Evolutionary conservation across 2,888 invertebrate genomes (phyloP).

Genomic region (Mimumesa dahlbomi): DNA sequence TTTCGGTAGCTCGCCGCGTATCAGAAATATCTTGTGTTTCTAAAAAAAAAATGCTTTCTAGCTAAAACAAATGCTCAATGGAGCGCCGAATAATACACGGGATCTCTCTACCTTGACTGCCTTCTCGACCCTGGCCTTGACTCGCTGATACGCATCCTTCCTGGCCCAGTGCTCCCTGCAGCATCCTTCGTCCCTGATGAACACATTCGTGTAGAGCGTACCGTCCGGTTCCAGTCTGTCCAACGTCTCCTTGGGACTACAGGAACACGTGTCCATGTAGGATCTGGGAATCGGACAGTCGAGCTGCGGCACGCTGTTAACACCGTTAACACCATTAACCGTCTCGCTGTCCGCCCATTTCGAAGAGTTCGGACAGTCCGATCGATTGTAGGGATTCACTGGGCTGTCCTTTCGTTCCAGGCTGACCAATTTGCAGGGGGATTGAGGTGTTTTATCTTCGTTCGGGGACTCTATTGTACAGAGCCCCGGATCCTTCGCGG

Average conservation of each 20-base stretch:
- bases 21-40: conserved; percentile 73
- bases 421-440: conserved; percentile 32
- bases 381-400: conserved; percentile 71
- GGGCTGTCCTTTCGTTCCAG: conserved; percentile 60
- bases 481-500: conserved; percentile 11
- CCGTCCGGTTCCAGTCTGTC: conserved; percentile 47
- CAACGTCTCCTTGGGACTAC: conserved; percentile 44
- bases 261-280: conserved; percentile 58
- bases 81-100: no score
- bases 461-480: conserved; percentile 19
- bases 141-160: conserved; percentile 62
- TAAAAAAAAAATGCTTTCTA: conserved; percentile 33
- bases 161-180: conserved; percentile 52
- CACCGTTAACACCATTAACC: conserved; percentile 30
- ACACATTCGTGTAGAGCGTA: conserved; percentile 40
- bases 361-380: conserved; percentile 48
- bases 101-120: conserved; percentile 71
- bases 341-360: conserved; percentile 50
- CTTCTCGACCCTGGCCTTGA: conserved; percentile 68
- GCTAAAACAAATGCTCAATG: no score
- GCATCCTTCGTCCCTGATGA: conserved; percentile 42
- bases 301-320: conserved; percentile 53
- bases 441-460: conserved; percentile 40
- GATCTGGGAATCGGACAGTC: conserved; percentile 58
- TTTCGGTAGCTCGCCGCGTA: conserved; percentile 75